Conservation (phyloP, 2,797 vertebrate species). For the Takifugu rubripes region DNA sequence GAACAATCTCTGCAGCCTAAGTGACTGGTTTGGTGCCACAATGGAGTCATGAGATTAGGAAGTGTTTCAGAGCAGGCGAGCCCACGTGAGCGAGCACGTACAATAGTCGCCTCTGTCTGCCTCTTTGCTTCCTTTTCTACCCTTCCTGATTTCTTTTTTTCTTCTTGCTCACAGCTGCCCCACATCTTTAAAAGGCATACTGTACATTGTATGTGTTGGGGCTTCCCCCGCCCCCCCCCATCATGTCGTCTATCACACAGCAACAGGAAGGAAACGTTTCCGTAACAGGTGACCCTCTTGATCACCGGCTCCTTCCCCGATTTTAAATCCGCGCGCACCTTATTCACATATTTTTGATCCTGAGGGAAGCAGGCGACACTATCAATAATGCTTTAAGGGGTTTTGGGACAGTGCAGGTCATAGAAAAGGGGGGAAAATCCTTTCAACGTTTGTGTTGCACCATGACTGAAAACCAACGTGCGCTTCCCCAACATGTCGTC, state of each 20-base stretch:
- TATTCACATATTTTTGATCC: neutral
- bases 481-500: constrained; percentile 1
- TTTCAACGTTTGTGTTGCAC: neutral
- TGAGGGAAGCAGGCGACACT: neutral
- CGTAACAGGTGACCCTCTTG: constrained; percentile 20
- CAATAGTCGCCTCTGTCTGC: constrained; percentile 74
- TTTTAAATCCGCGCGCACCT: neutral
- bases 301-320: constrained; percentile 5
- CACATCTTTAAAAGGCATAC: constrained; percentile 32
- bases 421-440: neutral
- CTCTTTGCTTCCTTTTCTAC: constrained; percentile 60
- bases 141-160: constrained; percentile 54
- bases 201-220: constrained; percentile 16
- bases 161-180: constrained; percentile 56
- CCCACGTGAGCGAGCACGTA: constrained; percentile 68
- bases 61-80: constrained; percentile 60
- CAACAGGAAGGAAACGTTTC: constrained; percentile 49
- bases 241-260: constrained; percentile 12
- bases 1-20: constrained; percentile 39
- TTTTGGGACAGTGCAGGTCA: neutral
- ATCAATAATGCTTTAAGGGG: neutral
- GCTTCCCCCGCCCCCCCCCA: neutral
- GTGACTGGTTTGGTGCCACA: constrained; percentile 60
- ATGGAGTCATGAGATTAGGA: constrained; percentile 70
- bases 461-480: neutral